Evolutionary conservation across 1,140 invertebrate species (phyloP), one percentile per base, ranked within the genome.

Genomic region (Ectropis grisescens): DNA sequence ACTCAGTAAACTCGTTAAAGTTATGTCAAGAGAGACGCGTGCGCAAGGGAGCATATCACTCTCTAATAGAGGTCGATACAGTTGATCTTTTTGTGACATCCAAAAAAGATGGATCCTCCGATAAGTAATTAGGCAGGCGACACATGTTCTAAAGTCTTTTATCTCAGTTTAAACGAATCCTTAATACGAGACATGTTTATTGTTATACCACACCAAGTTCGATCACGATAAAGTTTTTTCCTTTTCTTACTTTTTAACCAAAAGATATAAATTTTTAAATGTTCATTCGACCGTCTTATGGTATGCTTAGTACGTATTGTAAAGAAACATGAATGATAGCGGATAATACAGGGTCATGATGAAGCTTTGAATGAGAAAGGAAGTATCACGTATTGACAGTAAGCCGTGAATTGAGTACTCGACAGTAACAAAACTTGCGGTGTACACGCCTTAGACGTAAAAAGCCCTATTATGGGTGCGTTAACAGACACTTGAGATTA

Each of bases 401-500:
- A 53, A 50, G 47, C 47, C 38, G 48, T 41, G 19, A 55, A 74
- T 69, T 68, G 50, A 69, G 34, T 40, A 51, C 32, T 49, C 38
- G 40, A 53, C 33, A 44, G 51, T 51, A 52, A 51, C 42, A 58
- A 58, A 59, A 49, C 37, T 64, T 60, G 68, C 55, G 68, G 68
- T 61, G 56, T 56, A 53, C 57, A 60, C 45, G 54, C 46, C 41
- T 67, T 65, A n/a, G n/a, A n/a, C n/a, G n/a, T n/a, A n/a, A 70
- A 74, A 61, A 62, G 59, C 48, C 34, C 58, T 74, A 80, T 81
- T 81, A 75, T 76, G 55, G 47, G 33, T 49, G 61, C 57, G 72
- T 75, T 75, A 78, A 80, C 70, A 65, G 69, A 76, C 70, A 80
- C 75, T 80, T 80, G 75, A 80, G 75, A 81, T 81, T 78, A 78